Conservation (phyloP, 2,888 invertebrate species). For the Himalopsyche anomala region DNA sequence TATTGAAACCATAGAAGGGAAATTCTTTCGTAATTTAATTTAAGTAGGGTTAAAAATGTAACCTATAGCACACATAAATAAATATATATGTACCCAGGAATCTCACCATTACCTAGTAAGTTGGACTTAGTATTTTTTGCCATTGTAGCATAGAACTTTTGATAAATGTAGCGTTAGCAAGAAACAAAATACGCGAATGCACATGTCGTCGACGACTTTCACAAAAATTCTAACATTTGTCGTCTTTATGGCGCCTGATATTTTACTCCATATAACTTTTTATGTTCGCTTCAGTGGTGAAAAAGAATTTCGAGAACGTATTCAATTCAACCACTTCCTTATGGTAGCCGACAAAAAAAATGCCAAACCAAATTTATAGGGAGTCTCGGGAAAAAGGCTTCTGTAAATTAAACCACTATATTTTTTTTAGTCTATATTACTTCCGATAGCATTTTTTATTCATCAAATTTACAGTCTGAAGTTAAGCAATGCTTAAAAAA, state of each 20-base stretch:
- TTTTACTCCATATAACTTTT: constrained; percentile 33
- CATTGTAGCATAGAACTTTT: constrained; percentile 10
- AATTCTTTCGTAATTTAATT: no score
- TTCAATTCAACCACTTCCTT: constrained; percentile 20
- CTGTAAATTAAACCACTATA: no score
- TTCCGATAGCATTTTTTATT: no score
- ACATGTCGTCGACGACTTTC: constrained; percentile 20
- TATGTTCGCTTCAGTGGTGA: background rate
- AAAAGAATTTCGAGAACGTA: background rate
- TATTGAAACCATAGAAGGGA: no score
- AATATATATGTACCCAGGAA: no score
- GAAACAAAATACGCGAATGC: background rate
- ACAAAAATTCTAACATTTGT: constrained; percentile 14
- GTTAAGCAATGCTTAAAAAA: no score
- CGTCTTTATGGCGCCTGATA: constrained; percentile 39
- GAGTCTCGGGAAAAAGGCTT: no score
- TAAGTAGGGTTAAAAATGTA: no score
- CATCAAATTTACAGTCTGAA: no score
- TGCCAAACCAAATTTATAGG: no score
- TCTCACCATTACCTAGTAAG: background rate
- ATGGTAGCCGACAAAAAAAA: background rate
- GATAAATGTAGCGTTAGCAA: background rate
- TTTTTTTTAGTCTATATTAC: no score
- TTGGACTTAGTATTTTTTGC: background rate
- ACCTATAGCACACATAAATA: no score